These are phyloP conservation scores for Subacronicta megacephala DNA, from an alignment of 2,888 invertebrate genomes.

Conservation along the genomic window DNA sequence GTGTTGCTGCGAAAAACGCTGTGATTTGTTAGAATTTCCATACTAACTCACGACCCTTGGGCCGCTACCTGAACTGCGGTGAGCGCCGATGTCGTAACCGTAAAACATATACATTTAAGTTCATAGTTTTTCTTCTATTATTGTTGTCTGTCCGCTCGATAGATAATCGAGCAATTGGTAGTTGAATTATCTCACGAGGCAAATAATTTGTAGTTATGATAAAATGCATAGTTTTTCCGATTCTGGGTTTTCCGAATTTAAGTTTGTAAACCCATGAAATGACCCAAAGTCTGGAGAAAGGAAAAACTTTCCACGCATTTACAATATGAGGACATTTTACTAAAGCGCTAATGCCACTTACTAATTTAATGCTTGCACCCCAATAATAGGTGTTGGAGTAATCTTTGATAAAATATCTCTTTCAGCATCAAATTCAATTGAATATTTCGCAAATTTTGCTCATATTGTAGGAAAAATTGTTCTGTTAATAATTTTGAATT, in stretches of 20 bases:
- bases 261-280: too few species aligned
- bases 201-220: too few species aligned
- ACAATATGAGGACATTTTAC: constrained; percentile 23
- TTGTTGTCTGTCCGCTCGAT: not conserved
- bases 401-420: constrained; percentile 32
- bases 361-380: constrained; percentile 22
- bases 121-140: constrained; percentile 16
- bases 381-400: constrained; percentile 11
- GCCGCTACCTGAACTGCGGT: constrained; percentile 46
- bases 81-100: constrained; percentile 37
- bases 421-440: constrained; percentile 32
- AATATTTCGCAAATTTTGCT: constrained; percentile 12
- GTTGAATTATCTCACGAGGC: too few species aligned
- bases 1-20: constrained; percentile 48
- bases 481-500: constrained; percentile 16
- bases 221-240: too few species aligned
- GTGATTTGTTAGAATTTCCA: constrained; percentile 60
- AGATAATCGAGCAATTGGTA: too few species aligned
- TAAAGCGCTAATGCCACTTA: constrained; percentile 22
- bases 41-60: constrained; percentile 48
- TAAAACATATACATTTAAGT: constrained; percentile 50
- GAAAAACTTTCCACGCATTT: constrained; percentile 36
- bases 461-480: constrained; percentile 29
- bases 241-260: too few species aligned
- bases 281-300: too few species aligned